phyloP scores from a whole-genome alignment of 2,888 invertebrate species.

The Pristionchus japonicus region DNA sequence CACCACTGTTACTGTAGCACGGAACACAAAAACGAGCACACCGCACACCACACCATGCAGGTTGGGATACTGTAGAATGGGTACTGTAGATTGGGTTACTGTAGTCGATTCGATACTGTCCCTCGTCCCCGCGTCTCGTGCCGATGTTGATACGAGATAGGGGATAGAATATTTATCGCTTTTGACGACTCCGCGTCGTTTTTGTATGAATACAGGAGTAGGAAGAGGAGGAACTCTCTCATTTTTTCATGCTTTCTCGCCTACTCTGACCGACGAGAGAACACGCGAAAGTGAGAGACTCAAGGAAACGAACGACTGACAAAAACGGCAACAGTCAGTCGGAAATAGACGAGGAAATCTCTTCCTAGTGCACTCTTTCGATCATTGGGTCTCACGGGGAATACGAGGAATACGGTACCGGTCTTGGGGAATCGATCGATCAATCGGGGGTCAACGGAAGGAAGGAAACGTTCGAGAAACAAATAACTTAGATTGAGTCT shows the following conservation, averaged over 20 bases:
- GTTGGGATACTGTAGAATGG: not conserved
- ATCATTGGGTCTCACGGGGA: not conserved
- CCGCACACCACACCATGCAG: not conserved
- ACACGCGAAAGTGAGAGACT: not conserved
- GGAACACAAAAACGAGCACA: not conserved
- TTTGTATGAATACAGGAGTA: conserved; percentile 21
- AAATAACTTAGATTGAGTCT: conserved; percentile 17
- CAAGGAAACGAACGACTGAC: not conserved
- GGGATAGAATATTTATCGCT: conserved; percentile 29
- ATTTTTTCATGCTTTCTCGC: not conserved
- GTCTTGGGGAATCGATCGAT: not conserved
- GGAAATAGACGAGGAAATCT: not conserved
- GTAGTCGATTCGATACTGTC: not conserved
- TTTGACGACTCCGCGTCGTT: not conserved
- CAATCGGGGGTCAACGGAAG: not conserved
- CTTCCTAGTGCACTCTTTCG: conserved; percentile 1
- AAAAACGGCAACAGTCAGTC: not conserved
- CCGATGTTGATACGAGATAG: not conserved
- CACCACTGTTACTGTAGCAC: not conserved
- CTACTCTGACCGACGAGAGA: not conserved
- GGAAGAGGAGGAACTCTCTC: not conserved
- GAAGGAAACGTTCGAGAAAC: not conserved
- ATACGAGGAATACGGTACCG: conserved; percentile 21
- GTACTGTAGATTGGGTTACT: not conserved
- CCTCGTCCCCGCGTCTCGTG: not conserved